Evolutionary conservation across 2,113 vertebrate species (phyloP).

Genomic region (Perccottus glenii): DNA sequence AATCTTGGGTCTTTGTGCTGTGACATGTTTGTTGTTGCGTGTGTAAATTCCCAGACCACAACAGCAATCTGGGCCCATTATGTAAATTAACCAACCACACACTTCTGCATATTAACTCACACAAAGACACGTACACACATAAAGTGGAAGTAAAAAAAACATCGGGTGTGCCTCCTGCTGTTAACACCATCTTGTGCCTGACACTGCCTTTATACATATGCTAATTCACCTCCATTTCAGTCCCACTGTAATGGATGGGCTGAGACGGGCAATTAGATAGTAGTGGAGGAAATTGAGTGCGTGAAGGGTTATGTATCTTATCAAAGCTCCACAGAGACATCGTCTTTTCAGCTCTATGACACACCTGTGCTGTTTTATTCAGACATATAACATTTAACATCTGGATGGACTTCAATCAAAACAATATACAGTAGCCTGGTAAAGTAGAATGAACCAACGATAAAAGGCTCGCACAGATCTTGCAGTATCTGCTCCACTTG

Average conservation of each 20-base stretch:
- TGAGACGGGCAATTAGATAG: conserved; percentile 62
- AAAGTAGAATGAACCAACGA: conserved; percentile 7
- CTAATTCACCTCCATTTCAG: conserved; percentile 69
- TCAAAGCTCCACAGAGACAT: conserved; percentile 27
- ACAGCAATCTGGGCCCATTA: conserved; percentile 14
- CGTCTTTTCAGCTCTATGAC: not conserved
- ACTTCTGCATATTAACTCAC: conserved; percentile 35
- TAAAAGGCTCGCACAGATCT: not conserved
- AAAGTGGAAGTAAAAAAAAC: conserved; percentile 29
- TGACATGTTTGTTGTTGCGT: conserved; percentile 20
- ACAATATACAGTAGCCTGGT: not conserved
- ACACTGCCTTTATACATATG: conserved; percentile 70
- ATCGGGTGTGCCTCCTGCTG: conserved; percentile 56
- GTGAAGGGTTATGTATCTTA: conserved; percentile 33
- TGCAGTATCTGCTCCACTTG: conserved; percentile 11
- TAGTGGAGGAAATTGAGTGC: conserved; percentile 32
- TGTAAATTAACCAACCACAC: conserved; percentile 27
- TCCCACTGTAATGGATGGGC: conserved; percentile 60
- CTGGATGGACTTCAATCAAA: conserved; percentile 16
- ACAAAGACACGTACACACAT: conserved; percentile 17
- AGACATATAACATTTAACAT: conserved; percentile 53
- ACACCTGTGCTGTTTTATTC: conserved; percentile 42
- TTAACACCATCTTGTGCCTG: conserved; percentile 73
- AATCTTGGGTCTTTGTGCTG: not conserved
- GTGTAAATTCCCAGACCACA: conserved; percentile 33